Conservation (phyloP, 2,888 invertebrate genomes). For the Xanthorhoe spadicearia region DNA sequence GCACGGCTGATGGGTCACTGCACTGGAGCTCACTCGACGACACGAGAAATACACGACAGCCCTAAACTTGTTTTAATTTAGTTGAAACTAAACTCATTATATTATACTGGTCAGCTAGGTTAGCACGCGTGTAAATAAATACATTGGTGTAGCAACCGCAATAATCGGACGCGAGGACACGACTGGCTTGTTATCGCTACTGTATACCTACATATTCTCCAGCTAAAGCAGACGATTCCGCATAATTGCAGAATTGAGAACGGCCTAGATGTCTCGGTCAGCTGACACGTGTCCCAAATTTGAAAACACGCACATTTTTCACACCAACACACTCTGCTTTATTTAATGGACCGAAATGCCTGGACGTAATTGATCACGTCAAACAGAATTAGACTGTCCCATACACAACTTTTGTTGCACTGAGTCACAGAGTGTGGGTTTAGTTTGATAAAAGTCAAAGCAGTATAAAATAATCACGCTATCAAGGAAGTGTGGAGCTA, state of each 20-base stretch:
- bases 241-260: conserved; percentile 66
- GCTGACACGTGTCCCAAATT: conserved; percentile 74
- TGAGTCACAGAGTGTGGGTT: conserved; percentile 9
- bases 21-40: conserved; percentile 63
- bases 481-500: conserved; percentile 38
- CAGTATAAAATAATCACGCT: conserved; percentile 15
- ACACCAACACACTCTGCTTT: conserved; percentile 50
- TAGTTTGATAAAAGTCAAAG: conserved; percentile 30
- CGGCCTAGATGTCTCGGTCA: conserved; percentile 74
- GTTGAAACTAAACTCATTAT: conserved; percentile 45
- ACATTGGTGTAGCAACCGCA: conserved; percentile 74
- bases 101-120: conserved; percentile 53
- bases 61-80: conserved; percentile 63
- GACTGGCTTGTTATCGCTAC: conserved; percentile 82
- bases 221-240: conserved; percentile 68
- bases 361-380: conserved; percentile 34
- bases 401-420: conserved; percentile 36
- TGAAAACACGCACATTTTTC: conserved; percentile 58
- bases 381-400: conserved; percentile 35
- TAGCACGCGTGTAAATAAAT: conserved; percentile 58
- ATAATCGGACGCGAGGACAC: conserved; percentile 79
- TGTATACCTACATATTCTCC: conserved; percentile 71
- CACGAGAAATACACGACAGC: conserved; percentile 54
- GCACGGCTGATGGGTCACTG: conserved; percentile 80
- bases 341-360: conserved; percentile 37